Percentiles rank a stretch among this genome's conserved stretches.
Evolutionary conservation across 2,797 vertebrate genomes (phyloP).

Genomic region (Poecilia velifera): DNA sequence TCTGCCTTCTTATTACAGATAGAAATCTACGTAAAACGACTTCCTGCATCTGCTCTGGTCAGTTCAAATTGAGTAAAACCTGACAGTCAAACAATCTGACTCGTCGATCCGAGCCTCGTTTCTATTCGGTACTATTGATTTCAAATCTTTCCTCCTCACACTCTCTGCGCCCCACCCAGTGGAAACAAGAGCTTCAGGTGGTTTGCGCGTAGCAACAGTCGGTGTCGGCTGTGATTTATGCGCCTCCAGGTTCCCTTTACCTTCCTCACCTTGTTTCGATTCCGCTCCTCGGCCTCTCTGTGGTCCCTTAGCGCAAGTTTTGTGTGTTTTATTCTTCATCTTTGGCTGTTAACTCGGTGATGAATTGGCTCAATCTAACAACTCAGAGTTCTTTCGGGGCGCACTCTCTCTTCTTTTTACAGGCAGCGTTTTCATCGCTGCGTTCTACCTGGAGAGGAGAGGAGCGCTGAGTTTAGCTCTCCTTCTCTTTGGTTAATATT

Average conservation of each 20-base stretch:
- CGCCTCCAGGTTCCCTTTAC: constrained; percentile 19
- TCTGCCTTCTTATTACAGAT: background rate
- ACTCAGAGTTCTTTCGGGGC: constrained; percentile 19
- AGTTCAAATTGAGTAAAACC: background rate
- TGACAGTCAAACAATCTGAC: background rate
- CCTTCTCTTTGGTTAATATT: constrained; percentile 48
- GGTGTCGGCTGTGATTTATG: constrained; percentile 60
- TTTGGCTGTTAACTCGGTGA: constrained; percentile 1
- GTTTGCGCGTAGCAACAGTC: constrained; percentile 32
- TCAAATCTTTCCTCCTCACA: constrained; percentile 12
- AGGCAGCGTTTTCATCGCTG: constrained; percentile 21
- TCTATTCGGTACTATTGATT: constrained; percentile 4
- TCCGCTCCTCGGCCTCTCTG: constrained; percentile 3
- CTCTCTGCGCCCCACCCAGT: constrained; percentile 25
- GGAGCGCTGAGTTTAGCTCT: background rate
- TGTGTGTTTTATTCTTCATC: background rate
- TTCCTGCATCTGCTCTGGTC: background rate
- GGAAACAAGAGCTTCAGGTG: constrained; percentile 47
- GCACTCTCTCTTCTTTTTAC: constrained; percentile 1
- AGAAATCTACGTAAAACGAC: background rate
- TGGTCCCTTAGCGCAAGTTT: background rate
- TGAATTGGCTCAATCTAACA: constrained; percentile 3
- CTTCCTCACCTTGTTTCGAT: background rate
- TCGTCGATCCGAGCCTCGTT: background rate
- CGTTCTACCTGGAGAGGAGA: constrained; percentile 21